Evolutionary conservation across 2,888 invertebrate species (phyloP).

Genomic region (Pinctada fucata): DNA sequence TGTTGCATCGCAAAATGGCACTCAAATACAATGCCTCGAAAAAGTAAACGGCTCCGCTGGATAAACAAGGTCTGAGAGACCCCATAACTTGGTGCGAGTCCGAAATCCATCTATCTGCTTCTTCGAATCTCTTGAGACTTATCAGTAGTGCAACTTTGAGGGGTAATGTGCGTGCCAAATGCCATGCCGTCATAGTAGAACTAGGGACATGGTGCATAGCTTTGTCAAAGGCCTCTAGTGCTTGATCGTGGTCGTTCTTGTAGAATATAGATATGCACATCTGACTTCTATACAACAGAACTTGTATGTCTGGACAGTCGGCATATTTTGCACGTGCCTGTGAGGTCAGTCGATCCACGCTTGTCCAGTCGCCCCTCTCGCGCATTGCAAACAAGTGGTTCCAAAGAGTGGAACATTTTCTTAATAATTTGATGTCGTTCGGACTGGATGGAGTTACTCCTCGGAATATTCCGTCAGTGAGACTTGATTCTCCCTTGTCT

Average conservation of each 20-base stretch:
- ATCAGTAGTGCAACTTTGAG: conserved; percentile 30
- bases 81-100: conserved; percentile 32
- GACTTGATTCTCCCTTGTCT: background rate
- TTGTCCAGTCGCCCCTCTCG: conserved; percentile 36
- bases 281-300: conserved; percentile 30
- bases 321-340: conserved; percentile 26
- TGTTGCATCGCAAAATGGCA: conserved; percentile 22
- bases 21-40: conserved; percentile 37
- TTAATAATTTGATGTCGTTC: conserved; percentile 28
- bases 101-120: conserved; percentile 26
- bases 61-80: conserved; percentile 29
- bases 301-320: conserved; percentile 29
- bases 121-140: conserved; percentile 21
- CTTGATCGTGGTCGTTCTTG: conserved; percentile 26
- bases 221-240: conserved; percentile 25
- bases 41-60: conserved; percentile 36
- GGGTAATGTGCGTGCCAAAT: conserved; percentile 31
- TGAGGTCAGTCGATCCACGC: conserved; percentile 12
- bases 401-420: conserved; percentile 33
- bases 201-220: conserved; percentile 29
- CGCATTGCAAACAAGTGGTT: conserved; percentile 31
- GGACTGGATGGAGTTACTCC: conserved; percentile 12
- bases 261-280: conserved; percentile 40
- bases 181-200: conserved; percentile 35
- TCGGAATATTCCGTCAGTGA: background rate